Conservation (phyloP, 1,140 invertebrate species). For the Anoplophora glabripennis region DNA sequence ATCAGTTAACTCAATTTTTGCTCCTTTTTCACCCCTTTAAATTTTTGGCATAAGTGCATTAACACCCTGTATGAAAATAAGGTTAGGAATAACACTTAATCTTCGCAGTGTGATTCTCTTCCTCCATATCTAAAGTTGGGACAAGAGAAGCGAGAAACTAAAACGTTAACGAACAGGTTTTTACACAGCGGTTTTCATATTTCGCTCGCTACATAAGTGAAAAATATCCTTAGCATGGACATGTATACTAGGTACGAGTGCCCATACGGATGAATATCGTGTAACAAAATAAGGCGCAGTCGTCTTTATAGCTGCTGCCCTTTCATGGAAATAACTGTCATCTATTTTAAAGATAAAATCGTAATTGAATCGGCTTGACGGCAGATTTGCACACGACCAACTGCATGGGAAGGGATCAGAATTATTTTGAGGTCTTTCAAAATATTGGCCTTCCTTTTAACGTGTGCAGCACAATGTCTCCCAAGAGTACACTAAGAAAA, state of each 20-base stretch:
- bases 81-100: too few relatives aligned
- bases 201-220: background rate
- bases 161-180: too few relatives aligned
- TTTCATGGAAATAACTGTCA: conserved; percentile 52
- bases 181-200: background rate
- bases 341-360: conserved; percentile 51
- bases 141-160: too few relatives aligned
- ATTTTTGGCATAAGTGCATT: too few relatives aligned
- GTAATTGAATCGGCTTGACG: conserved; percentile 51
- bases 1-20: too few relatives aligned
- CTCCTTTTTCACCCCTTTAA: too few relatives aligned
- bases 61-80: too few relatives aligned
- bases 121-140: too few relatives aligned
- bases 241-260: background rate
- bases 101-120: too few relatives aligned
- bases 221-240: background rate
- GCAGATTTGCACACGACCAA: conserved; percentile 49
- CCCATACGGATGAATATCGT: conserved; percentile 6
- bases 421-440: conserved; percentile 38
- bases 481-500: too few relatives aligned
- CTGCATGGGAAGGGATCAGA: conserved; percentile 40
- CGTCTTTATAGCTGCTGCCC: conserved; percentile 46
- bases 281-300: conserved; percentile 21
- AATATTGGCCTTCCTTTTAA: conserved; percentile 5
- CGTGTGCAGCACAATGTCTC: too few relatives aligned